Conservation (phyloP, 2,113 vertebrate species). For the Hypanus sabinus region DNA sequence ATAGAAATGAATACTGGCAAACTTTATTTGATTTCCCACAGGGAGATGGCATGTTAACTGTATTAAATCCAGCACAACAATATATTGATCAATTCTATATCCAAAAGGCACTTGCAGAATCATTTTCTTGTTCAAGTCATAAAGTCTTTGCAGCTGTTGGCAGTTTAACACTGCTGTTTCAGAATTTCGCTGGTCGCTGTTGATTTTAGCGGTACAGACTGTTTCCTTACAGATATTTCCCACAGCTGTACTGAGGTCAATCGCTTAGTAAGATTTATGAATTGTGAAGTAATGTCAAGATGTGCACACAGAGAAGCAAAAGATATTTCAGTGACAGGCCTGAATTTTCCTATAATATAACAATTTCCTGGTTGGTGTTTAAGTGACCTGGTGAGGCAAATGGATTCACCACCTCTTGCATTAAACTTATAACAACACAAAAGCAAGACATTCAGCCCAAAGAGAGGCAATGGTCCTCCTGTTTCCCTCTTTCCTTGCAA, state of each 20-base stretch:
- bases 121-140: neutral
- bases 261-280: neutral
- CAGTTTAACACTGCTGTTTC: neutral
- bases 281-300: neutral
- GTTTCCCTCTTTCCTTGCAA: no score
- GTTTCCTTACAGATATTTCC: neutral
- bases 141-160: neutral
- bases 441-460: no score
- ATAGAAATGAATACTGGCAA: neutral
- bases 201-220: neutral
- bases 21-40: constrained; percentile 1
- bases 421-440: no score
- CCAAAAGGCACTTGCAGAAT: neutral
- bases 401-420: neutral
- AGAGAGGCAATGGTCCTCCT: no score
- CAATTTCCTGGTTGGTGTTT: neutral
- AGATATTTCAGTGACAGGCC: neutral
- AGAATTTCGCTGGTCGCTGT: neutral
- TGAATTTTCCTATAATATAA: neutral
- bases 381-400: neutral
- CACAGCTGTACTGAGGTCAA: neutral
- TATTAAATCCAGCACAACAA: neutral
- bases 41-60: constrained; percentile 12
- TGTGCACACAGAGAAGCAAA: neutral
- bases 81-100: neutral